Percentiles rank a stretch among this genome's conserved stretches.
phyloP scores from a whole-genome alignment of 2,888 invertebrate genomes.

The Drosophila mettleri region DNA sequence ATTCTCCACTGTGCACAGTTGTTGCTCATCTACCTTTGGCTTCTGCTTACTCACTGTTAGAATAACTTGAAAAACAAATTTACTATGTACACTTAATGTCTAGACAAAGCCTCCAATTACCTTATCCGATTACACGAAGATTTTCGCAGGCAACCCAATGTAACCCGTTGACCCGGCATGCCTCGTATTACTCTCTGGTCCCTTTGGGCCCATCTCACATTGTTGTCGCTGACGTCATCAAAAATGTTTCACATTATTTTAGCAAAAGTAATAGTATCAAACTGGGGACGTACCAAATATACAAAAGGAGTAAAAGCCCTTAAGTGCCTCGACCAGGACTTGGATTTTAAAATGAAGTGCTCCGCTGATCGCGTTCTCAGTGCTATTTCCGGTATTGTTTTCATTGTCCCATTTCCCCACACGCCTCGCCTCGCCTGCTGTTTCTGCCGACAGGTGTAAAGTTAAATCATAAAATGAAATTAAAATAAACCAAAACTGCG shows the following conservation, averaged over 20 bases:
- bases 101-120: conserved; percentile 85
- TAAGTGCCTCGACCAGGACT: conserved; percentile 69
- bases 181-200: conserved; percentile 67
- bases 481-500: conserved; percentile 77
- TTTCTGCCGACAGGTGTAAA: conserved; percentile 81
- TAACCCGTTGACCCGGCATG: conserved; percentile 68
- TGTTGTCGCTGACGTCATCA: conserved; percentile 55
- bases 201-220: conserved; percentile 49
- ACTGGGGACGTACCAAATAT: conserved; percentile 26
- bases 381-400: conserved; percentile 50
- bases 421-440: conserved; percentile 31
- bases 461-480: conserved; percentile 84
- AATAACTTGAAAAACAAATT: conserved; percentile 71
- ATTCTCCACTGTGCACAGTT: conserved; percentile 51
- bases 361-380: conserved; percentile 41
- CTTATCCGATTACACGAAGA: conserved; percentile 84
- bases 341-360: conserved; percentile 82
- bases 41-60: conserved; percentile 18
- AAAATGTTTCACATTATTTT: conserved; percentile 72
- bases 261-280: conserved; percentile 66
- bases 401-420: conserved; percentile 15
- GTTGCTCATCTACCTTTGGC: conserved; percentile 38
- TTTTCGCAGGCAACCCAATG: conserved; percentile 64
- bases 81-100: conserved; percentile 84
- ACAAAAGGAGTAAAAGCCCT: conserved; percentile 70